A percentile compares a stretch with the other conserved stretches of the same genome.
These are phyloP conservation scores for Iphiclides podalirius DNA, from an alignment of 2,888 invertebrate genomes.

Conservation along the genomic window DNA sequence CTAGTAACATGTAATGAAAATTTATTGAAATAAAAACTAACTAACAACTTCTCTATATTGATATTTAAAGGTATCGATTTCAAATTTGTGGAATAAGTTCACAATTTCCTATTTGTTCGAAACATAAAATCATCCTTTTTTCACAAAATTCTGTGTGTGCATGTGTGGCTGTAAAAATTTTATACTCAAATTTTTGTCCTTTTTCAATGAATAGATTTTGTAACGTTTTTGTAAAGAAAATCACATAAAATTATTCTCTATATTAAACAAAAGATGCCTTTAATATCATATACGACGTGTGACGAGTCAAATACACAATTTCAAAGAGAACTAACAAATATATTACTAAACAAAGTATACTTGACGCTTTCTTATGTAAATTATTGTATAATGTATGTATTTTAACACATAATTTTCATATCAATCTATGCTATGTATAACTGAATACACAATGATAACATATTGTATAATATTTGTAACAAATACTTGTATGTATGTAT, in stretches of 20 bases:
- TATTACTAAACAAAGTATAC: slow-evolving; percentile 1
- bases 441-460: neutral
- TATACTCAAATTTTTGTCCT: slow-evolving; percentile 1
- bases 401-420: slow-evolving; percentile 18
- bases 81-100: slow-evolving; percentile 2
- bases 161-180: neutral
- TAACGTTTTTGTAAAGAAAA: slow-evolving; percentile 16
- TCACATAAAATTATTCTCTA: neutral
- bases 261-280: slow-evolving; percentile 8
- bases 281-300: slow-evolving; percentile 18
- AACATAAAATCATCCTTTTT: slow-evolving; percentile 1
- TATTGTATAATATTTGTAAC: neutral
- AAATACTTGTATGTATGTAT: neutral
- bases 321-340: neutral
- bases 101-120: slow-evolving; percentile 4
- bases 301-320: neutral
- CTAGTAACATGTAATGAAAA: slow-evolving; percentile 6
- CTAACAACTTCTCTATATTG: slow-evolving; percentile 3
- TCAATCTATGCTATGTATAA: neutral
- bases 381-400: slow-evolving; percentile 5
- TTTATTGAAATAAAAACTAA: neutral
- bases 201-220: slow-evolving; percentile 19
- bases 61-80: slow-evolving; percentile 15
- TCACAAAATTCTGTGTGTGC: too few species aligned
- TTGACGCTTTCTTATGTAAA: slow-evolving; percentile 2